Evolutionary conservation across 2,888 invertebrate species (phyloP).

Genomic region (Scelioninae gen. 1): DNA sequence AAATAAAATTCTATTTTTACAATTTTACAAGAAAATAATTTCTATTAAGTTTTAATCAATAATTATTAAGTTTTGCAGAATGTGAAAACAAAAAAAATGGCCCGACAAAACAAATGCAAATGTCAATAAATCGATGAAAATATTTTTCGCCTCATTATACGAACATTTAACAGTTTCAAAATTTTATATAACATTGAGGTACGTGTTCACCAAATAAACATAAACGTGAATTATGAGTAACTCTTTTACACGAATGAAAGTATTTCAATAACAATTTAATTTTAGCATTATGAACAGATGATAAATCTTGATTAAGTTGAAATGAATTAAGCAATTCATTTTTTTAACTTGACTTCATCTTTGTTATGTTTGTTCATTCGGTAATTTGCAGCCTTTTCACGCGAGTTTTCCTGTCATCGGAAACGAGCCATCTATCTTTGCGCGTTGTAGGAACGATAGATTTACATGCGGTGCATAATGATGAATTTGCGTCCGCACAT

Average conservation of each 20-base stretch:
- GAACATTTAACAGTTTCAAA: slow-evolving; percentile 1
- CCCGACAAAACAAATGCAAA: background rate
- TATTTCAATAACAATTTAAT: background rate
- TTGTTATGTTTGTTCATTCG: background rate
- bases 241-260: background rate
- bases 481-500: slow-evolving; percentile 20
- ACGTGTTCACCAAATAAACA: slow-evolving; percentile 5
- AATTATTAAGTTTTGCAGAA: background rate
- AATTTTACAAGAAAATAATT: too few species aligned
- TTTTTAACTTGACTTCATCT: background rate
- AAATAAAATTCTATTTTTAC: too few species aligned
- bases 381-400: slow-evolving; percentile 7
- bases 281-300: background rate
- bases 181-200: background rate
- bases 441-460: slow-evolving; percentile 18
- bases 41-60: too few species aligned
- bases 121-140: slow-evolving; percentile 41
- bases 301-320: background rate
- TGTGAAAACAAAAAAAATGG: slow-evolving; percentile 2
- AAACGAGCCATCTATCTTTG: slow-evolving; percentile 36
- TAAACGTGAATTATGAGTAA: background rate
- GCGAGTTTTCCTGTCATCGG: slow-evolving; percentile 15
- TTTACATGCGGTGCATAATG: slow-evolving; percentile 36
- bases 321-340: background rate
- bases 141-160: slow-evolving; percentile 19